Evolutionary conservation across 2,797 vertebrate genomes (phyloP).

Genomic region (Todus mexicanus): DNA sequence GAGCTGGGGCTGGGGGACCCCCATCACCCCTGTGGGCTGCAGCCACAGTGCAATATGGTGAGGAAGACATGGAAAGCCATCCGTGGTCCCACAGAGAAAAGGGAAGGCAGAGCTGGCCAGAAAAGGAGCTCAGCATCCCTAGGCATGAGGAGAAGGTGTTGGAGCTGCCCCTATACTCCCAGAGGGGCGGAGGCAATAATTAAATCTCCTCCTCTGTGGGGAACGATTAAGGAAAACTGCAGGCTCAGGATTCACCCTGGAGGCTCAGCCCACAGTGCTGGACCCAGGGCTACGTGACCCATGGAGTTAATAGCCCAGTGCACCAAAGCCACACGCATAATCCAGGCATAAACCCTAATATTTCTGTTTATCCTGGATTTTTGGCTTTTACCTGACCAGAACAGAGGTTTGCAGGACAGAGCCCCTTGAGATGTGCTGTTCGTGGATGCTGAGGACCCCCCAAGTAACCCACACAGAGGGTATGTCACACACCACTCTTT

Average conservation of each 20-base stretch:
- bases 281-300: background rate
- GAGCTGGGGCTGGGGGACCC: background rate
- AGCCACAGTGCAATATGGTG: accelerated
- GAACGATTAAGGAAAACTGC: background rate
- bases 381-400: background rate
- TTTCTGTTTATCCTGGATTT: background rate
- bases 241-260: background rate
- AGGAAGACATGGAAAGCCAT: background rate
- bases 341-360: background rate
- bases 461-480: background rate
- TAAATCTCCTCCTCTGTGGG: accelerated
- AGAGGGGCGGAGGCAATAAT: background rate
- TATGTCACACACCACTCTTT: conserved; percentile 27
- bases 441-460: background rate
- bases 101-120: accelerated
- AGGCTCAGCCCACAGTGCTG: background rate
- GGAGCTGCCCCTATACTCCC: accelerated
- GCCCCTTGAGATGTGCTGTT: background rate
- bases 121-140: background rate
- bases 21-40: accelerated
- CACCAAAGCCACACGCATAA: background rate
- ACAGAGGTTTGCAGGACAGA: background rate
- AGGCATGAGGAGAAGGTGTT: background rate
- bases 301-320: background rate
- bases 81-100: background rate